Conservation (phyloP, 2,888 invertebrate genomes). For the Hyalella azteca region DNA sequence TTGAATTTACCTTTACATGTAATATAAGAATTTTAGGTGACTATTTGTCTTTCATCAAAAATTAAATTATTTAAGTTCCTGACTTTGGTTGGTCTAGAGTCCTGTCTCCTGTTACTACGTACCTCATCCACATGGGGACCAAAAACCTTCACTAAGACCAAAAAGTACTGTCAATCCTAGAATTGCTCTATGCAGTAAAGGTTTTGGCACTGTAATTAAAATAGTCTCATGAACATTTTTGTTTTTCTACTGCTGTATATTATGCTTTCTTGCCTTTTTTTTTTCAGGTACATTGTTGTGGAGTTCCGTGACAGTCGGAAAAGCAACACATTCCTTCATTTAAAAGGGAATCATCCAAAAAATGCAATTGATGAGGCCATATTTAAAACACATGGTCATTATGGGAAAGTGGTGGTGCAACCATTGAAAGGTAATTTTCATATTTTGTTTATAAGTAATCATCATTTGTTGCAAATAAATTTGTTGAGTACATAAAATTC, state of each 20-base stretch:
- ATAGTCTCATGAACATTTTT: not conserved
- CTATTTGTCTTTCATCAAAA: too few relatives aligned
- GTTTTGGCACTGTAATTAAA: not conserved
- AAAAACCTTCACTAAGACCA: too few relatives aligned
- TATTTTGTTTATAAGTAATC: not conserved
- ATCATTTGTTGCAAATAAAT: not conserved
- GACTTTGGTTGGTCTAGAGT: too few relatives aligned
- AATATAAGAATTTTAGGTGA: too few relatives aligned
- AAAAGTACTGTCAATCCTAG: too few relatives aligned
- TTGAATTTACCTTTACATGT: too few relatives aligned
- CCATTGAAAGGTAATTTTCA: not conserved
- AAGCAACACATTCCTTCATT: not conserved
- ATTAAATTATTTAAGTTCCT: too few relatives aligned
- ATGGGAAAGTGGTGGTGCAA: conserved; percentile 12
- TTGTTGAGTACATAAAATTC: not conserved
- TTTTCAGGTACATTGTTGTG: conserved; percentile 16
- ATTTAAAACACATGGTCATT: not conserved
- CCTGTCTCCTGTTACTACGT: too few relatives aligned
- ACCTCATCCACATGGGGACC: too few relatives aligned
- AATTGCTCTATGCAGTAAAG: not conserved
- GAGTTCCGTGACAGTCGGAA: conserved; percentile 10
- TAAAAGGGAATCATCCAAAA: not conserved
- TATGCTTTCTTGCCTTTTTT: not conserved
- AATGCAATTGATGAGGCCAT: conserved; percentile 6
- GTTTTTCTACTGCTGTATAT: not conserved